A percentile compares a stretch with the other conserved stretches of the same genome.
Conservation (phyloP, 2,888 invertebrate genomes). For the Pollenia amentaria region DNA sequence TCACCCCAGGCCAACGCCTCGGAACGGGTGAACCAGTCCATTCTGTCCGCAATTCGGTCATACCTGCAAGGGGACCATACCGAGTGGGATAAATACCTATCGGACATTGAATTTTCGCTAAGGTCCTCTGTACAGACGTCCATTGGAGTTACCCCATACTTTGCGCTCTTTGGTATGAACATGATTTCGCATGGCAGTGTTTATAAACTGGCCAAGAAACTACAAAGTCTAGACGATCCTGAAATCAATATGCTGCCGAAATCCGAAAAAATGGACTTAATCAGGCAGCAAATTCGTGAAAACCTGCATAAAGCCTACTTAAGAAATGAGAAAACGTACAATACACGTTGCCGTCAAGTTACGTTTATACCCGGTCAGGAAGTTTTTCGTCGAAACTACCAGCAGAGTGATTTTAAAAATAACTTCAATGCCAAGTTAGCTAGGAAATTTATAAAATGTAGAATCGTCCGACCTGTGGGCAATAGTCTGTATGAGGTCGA, state of each 20-base stretch:
- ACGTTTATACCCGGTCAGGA: no score
- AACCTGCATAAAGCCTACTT: not conserved
- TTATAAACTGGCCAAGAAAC: no score
- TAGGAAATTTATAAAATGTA: no score
- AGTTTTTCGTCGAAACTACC: not conserved
- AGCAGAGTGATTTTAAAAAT: not conserved
- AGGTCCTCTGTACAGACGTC: constrained; percentile 2
- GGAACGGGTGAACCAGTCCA: no score
- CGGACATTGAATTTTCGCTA: no score
- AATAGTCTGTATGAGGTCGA: no score
- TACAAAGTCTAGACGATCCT: not conserved
- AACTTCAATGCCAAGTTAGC: not conserved
- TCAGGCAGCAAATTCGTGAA: not conserved
- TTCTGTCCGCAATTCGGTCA: no score
- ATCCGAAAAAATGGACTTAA: not conserved
- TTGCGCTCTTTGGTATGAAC: not conserved
- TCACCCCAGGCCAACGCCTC: no score
- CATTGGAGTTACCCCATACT: not conserved
- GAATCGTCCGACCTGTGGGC: no score
- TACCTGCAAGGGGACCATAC: no score
- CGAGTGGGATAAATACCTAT: no score
- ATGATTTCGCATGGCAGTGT: not conserved
- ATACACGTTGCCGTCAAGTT: not conserved
- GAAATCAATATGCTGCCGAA: not conserved
- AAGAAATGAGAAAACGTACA: not conserved